Base-by-base conservation (phyloP, 2,888 invertebrate genomes). In the Drosophila yooni region DNA sequence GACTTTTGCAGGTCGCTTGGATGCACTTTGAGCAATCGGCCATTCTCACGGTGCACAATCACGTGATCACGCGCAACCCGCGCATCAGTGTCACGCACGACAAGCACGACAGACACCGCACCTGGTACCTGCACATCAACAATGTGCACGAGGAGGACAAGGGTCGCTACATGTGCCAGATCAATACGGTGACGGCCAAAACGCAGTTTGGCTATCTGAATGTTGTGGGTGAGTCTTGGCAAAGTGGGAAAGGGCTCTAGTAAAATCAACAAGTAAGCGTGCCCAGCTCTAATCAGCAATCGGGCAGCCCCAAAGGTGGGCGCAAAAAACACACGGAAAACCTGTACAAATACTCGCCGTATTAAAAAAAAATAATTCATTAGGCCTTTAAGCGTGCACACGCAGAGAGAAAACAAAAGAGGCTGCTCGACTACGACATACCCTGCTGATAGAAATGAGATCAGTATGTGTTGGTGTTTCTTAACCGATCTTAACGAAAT, bases 1-100 rank as follows among this genome's bases (percentile, higher is more conserved):
- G 0, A 11, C 7, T 2, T 13, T 94, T 94, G 38, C 94, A 98
- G 98, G 98, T 98, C 74, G 98, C 98, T 76, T 98, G 98, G 98
- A 98, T 98, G 96, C 97, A 98, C 93, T 98, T 97, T 93, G 98
- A 98, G 93, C 97, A 97, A 94, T 97, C 97, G 48, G 98, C 98
- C 40, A 98, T 98, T 90, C 94, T 98, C 92, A 98, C 98, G 43
- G 98, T 98, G 59, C 97, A 98, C 94, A 97, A 97, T 94, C 98
- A 98, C 94, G 98, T 98, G 91, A 98, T 98, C 93, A 98, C 98
- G 62, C 95, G 97, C 82, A 98, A 98, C 94, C 97, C 97, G 7
- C 95, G 98, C 76, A 98, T 98, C 90, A 97, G 97, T 92, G 97
- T 98, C 80, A 96, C 97, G 60, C 98, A 98, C 94, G 97, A 98